Evolutionary conservation across 2,888 invertebrate genomes (phyloP).

Genomic region (Ecliptopera silaceata): DNA sequence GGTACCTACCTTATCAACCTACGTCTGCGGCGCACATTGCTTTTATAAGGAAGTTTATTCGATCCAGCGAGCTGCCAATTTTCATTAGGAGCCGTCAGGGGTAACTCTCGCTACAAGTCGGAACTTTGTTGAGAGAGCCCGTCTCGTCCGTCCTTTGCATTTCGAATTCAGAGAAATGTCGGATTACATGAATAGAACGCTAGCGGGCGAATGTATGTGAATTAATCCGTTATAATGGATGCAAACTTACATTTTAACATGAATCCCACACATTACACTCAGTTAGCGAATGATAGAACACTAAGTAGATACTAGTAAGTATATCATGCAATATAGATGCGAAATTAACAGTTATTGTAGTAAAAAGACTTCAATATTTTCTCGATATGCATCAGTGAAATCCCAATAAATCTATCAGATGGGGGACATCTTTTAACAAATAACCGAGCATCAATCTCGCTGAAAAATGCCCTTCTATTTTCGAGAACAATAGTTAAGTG

Average conservation of each 20-base stretch:
- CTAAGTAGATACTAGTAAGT: too few relatives aligned
- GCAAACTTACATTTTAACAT: conserved; percentile 1
- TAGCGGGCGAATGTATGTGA: conserved; percentile 39
- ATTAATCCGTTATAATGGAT: conserved; percentile 47
- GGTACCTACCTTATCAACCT: background rate
- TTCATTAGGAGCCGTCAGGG: conserved; percentile 69
- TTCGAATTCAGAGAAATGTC: conserved; percentile 60
- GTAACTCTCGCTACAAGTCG: conserved; percentile 52
- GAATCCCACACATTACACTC: too few relatives aligned
- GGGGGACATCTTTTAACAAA: conserved; percentile 16
- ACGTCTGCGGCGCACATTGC: conserved; percentile 25
- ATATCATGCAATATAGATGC: too few relatives aligned
- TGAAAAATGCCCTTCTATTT: conserved; percentile 37
- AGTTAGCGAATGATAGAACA: too few relatives aligned
- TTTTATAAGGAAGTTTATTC: conserved; percentile 54
- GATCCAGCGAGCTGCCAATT: conserved; percentile 75
- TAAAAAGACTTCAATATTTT: background rate
- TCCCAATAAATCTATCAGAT: conserved; percentile 13
- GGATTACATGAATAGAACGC: conserved; percentile 56
- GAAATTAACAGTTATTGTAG: background rate
- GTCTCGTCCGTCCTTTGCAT: conserved; percentile 61
- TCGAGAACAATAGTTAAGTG: conserved; percentile 24
- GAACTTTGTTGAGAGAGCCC: conserved; percentile 57
- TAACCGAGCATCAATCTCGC: conserved; percentile 21
- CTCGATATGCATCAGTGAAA: background rate